Percentiles rank a stretch among this genome's conserved stretches.
Evolutionary conservation across 92 coral and sea anemone genomes (phyloP).

Genomic region (Umimayanthus chanpuru): DNA sequence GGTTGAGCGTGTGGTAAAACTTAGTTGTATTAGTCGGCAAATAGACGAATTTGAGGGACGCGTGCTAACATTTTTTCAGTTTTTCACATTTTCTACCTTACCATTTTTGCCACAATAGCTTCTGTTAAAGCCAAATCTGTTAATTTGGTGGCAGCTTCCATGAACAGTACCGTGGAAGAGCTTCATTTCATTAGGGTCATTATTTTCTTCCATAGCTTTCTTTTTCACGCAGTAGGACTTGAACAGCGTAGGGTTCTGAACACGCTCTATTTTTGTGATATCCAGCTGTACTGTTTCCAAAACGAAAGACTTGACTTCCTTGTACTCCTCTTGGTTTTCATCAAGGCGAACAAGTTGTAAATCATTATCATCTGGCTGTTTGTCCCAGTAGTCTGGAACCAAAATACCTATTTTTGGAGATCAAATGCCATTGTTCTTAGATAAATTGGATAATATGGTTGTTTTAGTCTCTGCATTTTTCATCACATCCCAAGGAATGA

Average conservation of each 20-base stretch:
- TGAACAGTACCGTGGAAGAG: slow-evolving; percentile 48
- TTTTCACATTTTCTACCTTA: too few species aligned
- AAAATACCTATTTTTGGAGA: slow-evolving; percentile 15
- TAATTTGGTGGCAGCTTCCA: slow-evolving; percentile 26
- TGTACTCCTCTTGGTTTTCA: slow-evolving; percentile 18
- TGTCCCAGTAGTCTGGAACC: slow-evolving; percentile 29
- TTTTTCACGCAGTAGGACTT: slow-evolving; percentile 24
- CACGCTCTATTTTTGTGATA: slow-evolving; percentile 39
- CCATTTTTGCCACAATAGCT: slow-evolving; percentile 55
- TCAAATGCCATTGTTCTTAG: too few species aligned
- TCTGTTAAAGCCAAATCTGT: slow-evolving; percentile 49
- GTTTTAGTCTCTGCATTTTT: too few species aligned
- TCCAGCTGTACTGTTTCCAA: slow-evolving; percentile 11
- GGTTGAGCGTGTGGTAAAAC: too few species aligned
- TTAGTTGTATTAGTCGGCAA: too few species aligned
- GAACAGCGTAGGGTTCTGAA: slow-evolving; percentile 45
- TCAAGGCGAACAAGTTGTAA: slow-evolving; percentile 21
- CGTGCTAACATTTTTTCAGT: too few species aligned
- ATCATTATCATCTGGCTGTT: slow-evolving; percentile 25
- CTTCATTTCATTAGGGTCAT: slow-evolving; percentile 21
- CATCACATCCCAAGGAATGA: too few species aligned
- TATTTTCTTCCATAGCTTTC: slow-evolving; percentile 34
- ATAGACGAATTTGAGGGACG: too few species aligned
- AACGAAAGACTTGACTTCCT: not conserved
- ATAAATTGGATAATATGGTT: too few species aligned